A percentile compares a stretch with the other conserved stretches of the same genome.
These are phyloP conservation scores for Schizaphis graminum DNA, from an alignment of 2,888 invertebrate species.

Conservation along the genomic window DNA sequence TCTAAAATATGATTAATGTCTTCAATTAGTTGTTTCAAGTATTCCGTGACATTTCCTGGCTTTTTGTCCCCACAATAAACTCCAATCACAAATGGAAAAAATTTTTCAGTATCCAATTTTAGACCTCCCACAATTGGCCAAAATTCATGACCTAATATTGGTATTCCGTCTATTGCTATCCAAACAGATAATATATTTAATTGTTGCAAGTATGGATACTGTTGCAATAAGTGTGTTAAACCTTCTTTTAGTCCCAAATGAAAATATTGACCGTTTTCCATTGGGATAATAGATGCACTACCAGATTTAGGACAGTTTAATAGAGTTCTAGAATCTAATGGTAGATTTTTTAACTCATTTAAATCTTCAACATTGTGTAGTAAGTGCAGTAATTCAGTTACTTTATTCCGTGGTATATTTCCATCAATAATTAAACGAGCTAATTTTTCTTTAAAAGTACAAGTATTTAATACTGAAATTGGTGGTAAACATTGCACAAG, in stretches of 20 bases:
- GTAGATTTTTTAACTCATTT: not conserved
- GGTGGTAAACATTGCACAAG: too few relatives aligned
- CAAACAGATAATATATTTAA: not conserved
- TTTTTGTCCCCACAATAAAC: conserved; percentile 14
- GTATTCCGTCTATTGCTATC: conserved; percentile 24
- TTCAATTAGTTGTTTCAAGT: not conserved
- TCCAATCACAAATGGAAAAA: conserved; percentile 8
- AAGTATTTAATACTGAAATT: too few relatives aligned
- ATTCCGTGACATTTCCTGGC: conserved; percentile 4
- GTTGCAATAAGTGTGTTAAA: not conserved
- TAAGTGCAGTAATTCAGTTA: too few relatives aligned
- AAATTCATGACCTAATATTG: conserved; percentile 10
- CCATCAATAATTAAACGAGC: conserved; percentile 5
- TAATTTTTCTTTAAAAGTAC: conserved; percentile 9
- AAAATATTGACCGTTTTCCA: not conserved
- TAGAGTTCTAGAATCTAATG: conserved; percentile 12
- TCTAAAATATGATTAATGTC: conserved; percentile 1
- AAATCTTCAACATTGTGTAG: not conserved
- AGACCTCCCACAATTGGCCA: not conserved
- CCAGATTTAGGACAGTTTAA: conserved; percentile 18
- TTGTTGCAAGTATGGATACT: conserved; percentile 14
- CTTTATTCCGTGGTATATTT: conserved; percentile 8
- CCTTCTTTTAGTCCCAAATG: conserved; percentile 12
- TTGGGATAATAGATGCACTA: not conserved
- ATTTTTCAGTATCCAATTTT: not conserved